These are phyloP conservation scores for Agelaius tricolor DNA, from an alignment of 2,113 vertebrate genomes.

Conservation along the genomic window DNA sequence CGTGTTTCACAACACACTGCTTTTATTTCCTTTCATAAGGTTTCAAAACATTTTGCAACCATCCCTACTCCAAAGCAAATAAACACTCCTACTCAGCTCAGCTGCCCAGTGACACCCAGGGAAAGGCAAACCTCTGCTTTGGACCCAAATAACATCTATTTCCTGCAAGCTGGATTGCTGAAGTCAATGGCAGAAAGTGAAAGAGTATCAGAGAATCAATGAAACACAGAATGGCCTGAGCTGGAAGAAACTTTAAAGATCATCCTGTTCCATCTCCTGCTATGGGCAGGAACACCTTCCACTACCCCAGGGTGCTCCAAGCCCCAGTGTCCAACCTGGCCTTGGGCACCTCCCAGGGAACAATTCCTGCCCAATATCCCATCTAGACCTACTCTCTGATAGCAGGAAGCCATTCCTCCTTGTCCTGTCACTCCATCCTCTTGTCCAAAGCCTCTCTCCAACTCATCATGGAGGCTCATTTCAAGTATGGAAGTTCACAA, in stretches of 20 bases:
- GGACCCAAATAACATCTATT: neutral
- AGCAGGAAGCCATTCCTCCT: neutral
- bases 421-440: neutral
- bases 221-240: neutral
- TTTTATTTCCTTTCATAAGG: neutral
- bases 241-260: neutral
- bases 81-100: neutral
- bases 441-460: neutral
- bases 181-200: neutral
- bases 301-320: neutral
- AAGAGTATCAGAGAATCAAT: neutral
- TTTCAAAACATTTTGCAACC: constrained; percentile 19
- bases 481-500: neutral
- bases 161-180: neutral
- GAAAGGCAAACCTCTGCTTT: neutral
- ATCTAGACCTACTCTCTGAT: neutral
- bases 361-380: neutral
- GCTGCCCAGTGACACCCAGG: neutral
- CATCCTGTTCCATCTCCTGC: no score
- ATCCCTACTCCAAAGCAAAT: constrained; percentile 40
- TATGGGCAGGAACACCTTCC: neutral
- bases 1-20: neutral
- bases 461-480: neutral
- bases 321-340: neutral
- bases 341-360: neutral